Percentiles rank a stretch among this genome's conserved stretches.
These are phyloP conservation scores for Gisinianus flammeolus DNA, from an alignment of 2,888 invertebrate species.

Conservation along the genomic window DNA sequence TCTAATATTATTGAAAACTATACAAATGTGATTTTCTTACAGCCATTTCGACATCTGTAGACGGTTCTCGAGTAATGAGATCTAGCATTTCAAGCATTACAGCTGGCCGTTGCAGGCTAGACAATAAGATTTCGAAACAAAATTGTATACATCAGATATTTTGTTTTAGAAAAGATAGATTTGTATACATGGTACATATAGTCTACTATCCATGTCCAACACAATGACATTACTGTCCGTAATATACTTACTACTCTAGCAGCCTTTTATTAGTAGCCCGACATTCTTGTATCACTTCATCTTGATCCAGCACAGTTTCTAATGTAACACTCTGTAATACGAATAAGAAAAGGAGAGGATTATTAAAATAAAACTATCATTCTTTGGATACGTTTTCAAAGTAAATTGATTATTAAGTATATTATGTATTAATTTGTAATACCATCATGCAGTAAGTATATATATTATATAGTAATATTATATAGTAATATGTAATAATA, in stretches of 20 bases:
- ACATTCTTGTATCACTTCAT: slow-evolving; percentile 94
- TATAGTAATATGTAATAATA: background rate
- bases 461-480: background rate
- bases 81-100: slow-evolving; percentile 84
- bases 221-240: too few species aligned
- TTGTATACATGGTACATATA: too few species aligned
- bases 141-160: too few species aligned
- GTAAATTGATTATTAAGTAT: background rate
- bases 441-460: background rate
- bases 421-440: background rate
- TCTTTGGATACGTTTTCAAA: background rate
- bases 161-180: too few species aligned
- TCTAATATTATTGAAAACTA: slow-evolving; percentile 7
- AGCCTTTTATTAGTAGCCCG: slow-evolving; percentile 89
- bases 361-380: too few species aligned
- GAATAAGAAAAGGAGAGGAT: slow-evolving; percentile 56
- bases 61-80: slow-evolving; percentile 85
- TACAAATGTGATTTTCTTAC: slow-evolving; percentile 43
- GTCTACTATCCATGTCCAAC: too few species aligned
- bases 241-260: slow-evolving; percentile 84
- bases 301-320: slow-evolving; percentile 88
- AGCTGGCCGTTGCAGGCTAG: slow-evolving; percentile 82
- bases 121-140: too few species aligned
- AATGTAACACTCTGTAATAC: slow-evolving; percentile 86
- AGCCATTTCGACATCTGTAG: slow-evolving; percentile 67